Base-by-base conservation (phyloP, 2,888 invertebrate genomes). In the Altica lythri region DNA sequence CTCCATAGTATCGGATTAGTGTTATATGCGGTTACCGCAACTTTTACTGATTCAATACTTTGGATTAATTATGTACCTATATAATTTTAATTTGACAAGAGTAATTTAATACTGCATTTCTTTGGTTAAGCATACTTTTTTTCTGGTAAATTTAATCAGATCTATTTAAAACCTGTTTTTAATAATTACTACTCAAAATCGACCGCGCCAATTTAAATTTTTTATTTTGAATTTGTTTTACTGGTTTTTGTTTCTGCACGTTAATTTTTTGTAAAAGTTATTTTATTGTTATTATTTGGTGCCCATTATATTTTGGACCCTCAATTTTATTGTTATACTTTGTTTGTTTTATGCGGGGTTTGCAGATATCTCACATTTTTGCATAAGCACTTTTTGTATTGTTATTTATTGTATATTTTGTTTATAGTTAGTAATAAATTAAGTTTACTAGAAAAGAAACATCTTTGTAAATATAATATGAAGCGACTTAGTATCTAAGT, bases 401-500 rank as follows among this genome's bases (percentile, higher is more conserved):
- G 35, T 57, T 60, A 46, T 44, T 50, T 50, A 35, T 55, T 45
- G 8, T 13, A n/a, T 49, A 38, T 40, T n/a, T 17, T 58, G 44
- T 55, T 48, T 51, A 58, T 58, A 61, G 57, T 58, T 55, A 60
- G 52, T 60, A 58, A 48, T 59, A 43, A 52, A 49, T 51, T 30
- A 19, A 43, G 53, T 25, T 19, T n/a, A 29, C 9, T 6, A 25
- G n/a, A 37, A 42, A 30, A 56, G 50, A 65, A 72, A 74, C 76
- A 74, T 76, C 75, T 75, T 75, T 76, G 74, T 75, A 73, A 74
- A 75, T 75, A 72, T 64, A 53, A 57, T 60, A 57, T 57, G 62
- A 66, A 67, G 63, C 57, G 60, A 63, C 55, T 65, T 69, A 68
- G 67, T 61, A 61, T 61, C 50, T 70, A 68, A 68, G 68, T 68